A percentile compares a stretch with the other conserved stretches of the same genome.
These are phyloP conservation scores for Haliclystus octoradiatus DNA, from an alignment of 30 jellyfish, hydroid and myxozoan species.

Conservation along the genomic window DNA sequence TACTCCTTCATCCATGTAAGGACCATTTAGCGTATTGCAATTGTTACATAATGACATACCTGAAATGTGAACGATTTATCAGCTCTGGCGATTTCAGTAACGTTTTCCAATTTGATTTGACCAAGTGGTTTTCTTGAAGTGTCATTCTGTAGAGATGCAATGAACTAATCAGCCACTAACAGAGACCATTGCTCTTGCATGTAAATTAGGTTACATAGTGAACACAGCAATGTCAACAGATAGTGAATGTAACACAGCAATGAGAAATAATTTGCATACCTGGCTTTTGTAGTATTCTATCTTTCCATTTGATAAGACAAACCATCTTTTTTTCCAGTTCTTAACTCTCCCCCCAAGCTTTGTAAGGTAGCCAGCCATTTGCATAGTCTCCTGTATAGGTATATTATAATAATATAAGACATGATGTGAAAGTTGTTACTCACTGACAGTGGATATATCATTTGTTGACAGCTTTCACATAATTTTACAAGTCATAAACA, in stretches of 20 bases:
- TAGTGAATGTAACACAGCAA: too few species aligned
- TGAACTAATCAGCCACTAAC: too few species aligned
- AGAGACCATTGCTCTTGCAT: too few species aligned
- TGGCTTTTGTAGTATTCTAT: conserved; percentile 46
- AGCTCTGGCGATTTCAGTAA: conserved; percentile 52
- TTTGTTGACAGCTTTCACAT: too few species aligned
- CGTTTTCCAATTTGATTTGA: conserved; percentile 39
- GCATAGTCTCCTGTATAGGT: conserved; percentile 57
- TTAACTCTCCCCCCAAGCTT: conserved; percentile 87
- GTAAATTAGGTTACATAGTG: too few species aligned
- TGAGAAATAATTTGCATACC: too few species aligned
- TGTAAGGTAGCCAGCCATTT: conserved; percentile 61
- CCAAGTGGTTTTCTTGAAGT: conserved; percentile 78
- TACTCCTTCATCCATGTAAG: too few species aligned
- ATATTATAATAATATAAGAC: background rate
- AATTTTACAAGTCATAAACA: too few species aligned
- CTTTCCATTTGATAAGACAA: conserved; percentile 59
- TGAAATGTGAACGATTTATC: conserved; percentile 59
- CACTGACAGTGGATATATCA: too few species aligned
- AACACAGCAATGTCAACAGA: too few species aligned
- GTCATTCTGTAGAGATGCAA: conserved; percentile 36
- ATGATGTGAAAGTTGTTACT: background rate
- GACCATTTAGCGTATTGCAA: too few species aligned
- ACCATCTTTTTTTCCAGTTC: conserved; percentile 92
- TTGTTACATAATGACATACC: too few species aligned